Evolutionary conservation across 2,888 invertebrate species (phyloP), one percentile per base, ranked within the genome.

Genomic region (Lithophane semibrunnea): DNA sequence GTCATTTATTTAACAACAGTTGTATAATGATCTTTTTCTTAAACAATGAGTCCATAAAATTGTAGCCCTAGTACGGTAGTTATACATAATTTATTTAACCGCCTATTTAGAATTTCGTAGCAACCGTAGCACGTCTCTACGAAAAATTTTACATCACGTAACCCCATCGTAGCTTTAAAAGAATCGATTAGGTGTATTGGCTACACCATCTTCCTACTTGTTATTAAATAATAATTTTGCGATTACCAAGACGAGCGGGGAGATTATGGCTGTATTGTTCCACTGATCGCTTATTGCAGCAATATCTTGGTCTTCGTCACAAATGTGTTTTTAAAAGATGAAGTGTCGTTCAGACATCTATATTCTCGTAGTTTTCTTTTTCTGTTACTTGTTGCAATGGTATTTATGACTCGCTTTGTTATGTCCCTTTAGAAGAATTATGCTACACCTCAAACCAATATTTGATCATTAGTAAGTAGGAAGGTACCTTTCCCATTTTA

Each of bases 221-320:
- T 77, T 77, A 68, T 79, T 67, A 77, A 64, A 64, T 58, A 63
- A 83, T 77, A 16, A 67, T 82, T 83, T 24, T 77, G 49, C 56
- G 52, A 64, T 77, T 63, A 67, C 77, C n/a, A 13, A 61, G 21
- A 42, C 58, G 37, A 77, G 67, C 18, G 44, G 18, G 63, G 56
- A 58, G 56, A 77, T 77, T 64, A 83, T 24, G 44, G 44, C 44
- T 44, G 37, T 65, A 24, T 24, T 18, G 49, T 9, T 63, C 21
- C 56, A 29, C n/a, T n/a, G 29, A 37, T 61, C 58, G 52, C 76
- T 49, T 82, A 49, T 42, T 42, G n/a, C 54, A 75, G 24, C 61
- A 66, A 75, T 75, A 52, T 79, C n/a, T 42, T n/a, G 21, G n/a
- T 29, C 13, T 49, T 16, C n/a, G 42, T 42, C 77, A 49, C 82